phyloP scores from a whole-genome alignment of 2,888 invertebrate species.

The Zygaena filipendulae region DNA sequence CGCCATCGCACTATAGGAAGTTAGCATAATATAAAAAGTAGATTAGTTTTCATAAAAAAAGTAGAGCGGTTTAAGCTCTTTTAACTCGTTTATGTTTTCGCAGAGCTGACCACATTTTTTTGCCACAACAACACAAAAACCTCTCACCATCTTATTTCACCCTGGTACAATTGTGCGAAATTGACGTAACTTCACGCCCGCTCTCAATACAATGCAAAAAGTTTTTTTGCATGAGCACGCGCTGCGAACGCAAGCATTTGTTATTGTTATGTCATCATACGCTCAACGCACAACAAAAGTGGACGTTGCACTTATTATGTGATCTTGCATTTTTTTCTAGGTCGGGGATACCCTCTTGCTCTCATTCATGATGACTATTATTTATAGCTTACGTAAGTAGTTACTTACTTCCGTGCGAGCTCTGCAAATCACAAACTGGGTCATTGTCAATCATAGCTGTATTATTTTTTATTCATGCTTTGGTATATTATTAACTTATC shows the following conservation, averaged over 20 bases:
- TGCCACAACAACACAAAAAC: constrained; percentile 29
- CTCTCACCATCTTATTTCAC: constrained; percentile 31
- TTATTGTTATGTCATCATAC: constrained; percentile 57
- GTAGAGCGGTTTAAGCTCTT: too few species aligned
- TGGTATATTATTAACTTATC: too few species aligned
- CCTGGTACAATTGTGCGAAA: constrained; percentile 66
- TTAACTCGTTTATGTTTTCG: too few species aligned
- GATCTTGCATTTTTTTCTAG: constrained; percentile 43
- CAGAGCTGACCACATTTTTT: too few species aligned
- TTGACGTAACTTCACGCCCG: constrained; percentile 53
- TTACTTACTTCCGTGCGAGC: too few species aligned
- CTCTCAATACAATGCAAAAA: constrained; percentile 28
- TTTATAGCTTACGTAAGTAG: too few species aligned
- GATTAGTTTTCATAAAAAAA: too few species aligned
- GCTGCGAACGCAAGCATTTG: constrained; percentile 30
- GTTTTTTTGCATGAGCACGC: constrained; percentile 48
- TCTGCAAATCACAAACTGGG: too few species aligned
- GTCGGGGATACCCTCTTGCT: constrained; percentile 59
- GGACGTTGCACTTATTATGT: constrained; percentile 35
- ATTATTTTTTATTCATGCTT: too few species aligned
- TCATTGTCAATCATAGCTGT: too few species aligned
- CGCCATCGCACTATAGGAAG: too few species aligned
- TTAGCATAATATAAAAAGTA: too few species aligned
- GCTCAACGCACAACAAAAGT: constrained; percentile 49
- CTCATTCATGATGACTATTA: constrained; percentile 35